These are phyloP conservation scores for Pygocentrus nattereri DNA, from an alignment of 2,797 vertebrate genomes.

Conservation along the genomic window DNA sequence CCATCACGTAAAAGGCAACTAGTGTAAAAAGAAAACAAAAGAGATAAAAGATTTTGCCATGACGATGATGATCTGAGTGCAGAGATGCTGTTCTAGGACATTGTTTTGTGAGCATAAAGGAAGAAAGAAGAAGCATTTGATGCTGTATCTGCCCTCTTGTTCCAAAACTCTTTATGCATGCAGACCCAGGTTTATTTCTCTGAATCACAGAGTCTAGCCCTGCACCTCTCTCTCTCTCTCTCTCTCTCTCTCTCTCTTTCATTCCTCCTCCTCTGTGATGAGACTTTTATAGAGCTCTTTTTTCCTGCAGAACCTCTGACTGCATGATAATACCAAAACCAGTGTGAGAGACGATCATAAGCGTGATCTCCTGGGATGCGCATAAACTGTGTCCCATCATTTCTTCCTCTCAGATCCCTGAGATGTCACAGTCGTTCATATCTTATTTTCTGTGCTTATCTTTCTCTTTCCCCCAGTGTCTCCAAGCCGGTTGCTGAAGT, in stretches of 20 bases:
- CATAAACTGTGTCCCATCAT: background rate
- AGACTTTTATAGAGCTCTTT: background rate
- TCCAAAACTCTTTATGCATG: background rate
- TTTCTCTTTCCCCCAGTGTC: slow-evolving; percentile 5
- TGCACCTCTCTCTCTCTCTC: background rate
- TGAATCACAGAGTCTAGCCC: background rate
- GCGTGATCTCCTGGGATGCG: background rate
- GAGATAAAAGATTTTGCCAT: background rate
- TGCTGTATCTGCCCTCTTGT: background rate
- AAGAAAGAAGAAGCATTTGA: background rate
- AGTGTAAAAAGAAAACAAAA: background rate
- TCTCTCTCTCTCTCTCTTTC: background rate
- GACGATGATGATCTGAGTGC: background rate
- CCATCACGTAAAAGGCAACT: too few species aligned
- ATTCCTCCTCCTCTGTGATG: background rate
- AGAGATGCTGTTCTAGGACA: background rate
- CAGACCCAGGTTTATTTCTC: background rate
- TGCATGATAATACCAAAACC: slow-evolving; percentile 6
- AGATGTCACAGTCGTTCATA: background rate
- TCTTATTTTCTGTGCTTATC: slow-evolving; percentile 1
- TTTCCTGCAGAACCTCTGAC: background rate
- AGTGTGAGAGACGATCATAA: background rate
- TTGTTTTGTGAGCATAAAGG: background rate
- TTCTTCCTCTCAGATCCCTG: background rate
- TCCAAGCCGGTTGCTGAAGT: slow-evolving; percentile 6